These are phyloP conservation scores for Cariama cristata DNA, from an alignment of 2,113 vertebrate genomes.

Conservation along the genomic window DNA sequence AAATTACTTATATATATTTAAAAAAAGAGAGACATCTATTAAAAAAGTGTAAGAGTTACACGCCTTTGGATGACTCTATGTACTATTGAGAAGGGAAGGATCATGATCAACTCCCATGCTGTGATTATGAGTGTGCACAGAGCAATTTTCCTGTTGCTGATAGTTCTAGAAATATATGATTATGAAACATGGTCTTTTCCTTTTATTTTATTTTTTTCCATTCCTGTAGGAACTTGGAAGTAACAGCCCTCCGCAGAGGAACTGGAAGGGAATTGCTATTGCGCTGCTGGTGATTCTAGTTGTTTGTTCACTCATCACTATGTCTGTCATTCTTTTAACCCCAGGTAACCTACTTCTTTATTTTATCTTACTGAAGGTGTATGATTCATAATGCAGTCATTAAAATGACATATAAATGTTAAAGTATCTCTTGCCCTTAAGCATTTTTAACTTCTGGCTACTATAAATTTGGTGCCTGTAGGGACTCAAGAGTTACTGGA, in stretches of 20 bases:
- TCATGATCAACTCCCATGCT: conserved; percentile 19
- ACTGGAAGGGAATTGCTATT: conserved; percentile 99
- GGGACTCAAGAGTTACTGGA: background rate
- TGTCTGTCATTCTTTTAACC: conserved; percentile 98
- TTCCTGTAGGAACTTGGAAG: conserved; percentile 92
- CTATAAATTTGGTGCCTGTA: background rate
- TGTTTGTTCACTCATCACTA: conserved; percentile 97
- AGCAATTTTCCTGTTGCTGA: conserved; percentile 42
- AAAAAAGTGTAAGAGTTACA: background rate
- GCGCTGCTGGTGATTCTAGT: conserved; percentile 97
- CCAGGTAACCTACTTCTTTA: conserved; percentile 85
- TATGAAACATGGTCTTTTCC: conserved; percentile 50
- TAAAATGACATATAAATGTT: conserved; percentile 27
- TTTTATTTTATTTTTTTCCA: conserved; percentile 67
- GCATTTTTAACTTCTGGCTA: background rate
- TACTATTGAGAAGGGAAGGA: background rate
- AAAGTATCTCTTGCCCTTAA: conserved; percentile 2
- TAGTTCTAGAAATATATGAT: conserved; percentile 50
- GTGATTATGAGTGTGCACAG: conserved; percentile 1
- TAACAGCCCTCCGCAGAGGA: conserved; percentile 92
- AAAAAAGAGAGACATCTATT: background rate
- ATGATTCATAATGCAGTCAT: conserved; percentile 18
- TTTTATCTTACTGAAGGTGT: conserved; percentile 40
- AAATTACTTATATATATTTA: background rate
- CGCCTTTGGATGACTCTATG: conserved; percentile 41